These are phyloP conservation scores for Porites rus DNA, from an alignment of 92 coral and sea anemone species.

Conservation along the genomic window DNA sequence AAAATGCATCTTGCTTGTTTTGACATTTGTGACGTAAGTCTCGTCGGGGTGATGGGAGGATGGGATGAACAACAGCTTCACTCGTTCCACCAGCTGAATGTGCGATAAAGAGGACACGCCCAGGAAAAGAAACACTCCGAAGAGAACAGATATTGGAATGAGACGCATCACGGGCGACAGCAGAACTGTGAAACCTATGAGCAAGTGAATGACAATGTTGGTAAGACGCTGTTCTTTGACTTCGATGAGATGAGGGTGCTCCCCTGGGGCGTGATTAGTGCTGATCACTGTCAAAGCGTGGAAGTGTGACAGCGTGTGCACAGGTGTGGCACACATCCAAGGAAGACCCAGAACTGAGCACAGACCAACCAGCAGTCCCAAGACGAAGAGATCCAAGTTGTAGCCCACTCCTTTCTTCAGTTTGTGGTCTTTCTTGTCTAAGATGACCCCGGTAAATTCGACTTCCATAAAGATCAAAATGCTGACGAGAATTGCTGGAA, in stretches of 20 bases:
- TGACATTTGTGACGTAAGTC: slow-evolving; percentile 79
- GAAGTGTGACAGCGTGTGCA: slow-evolving; percentile 96
- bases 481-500: slow-evolving; percentile 97
- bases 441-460: slow-evolving; percentile 92
- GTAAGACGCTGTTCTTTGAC: slow-evolving; percentile 97
- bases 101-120: slow-evolving; percentile 95
- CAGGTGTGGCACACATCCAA: slow-evolving; percentile 99
- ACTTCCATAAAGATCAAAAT: slow-evolving; percentile 98
- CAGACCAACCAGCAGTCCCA: slow-evolving; percentile 89
- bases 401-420: slow-evolving; percentile 97
- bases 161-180: slow-evolving; percentile 87
- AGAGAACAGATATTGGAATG: slow-evolving; percentile 92
- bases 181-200: slow-evolving; percentile 88
- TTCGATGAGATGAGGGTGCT: slow-evolving; percentile 83
- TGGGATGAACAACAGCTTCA: slow-evolving; percentile 83
- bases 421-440: slow-evolving; percentile 97
- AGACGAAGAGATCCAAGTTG: slow-evolving; percentile 92
- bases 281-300: slow-evolving; percentile 90
- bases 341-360: slow-evolving; percentile 95
- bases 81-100: slow-evolving; percentile 88
- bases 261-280: slow-evolving; percentile 96
- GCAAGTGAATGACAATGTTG: slow-evolving; percentile 89
- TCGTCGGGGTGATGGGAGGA: slow-evolving; percentile 92
- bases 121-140: slow-evolving; percentile 94
- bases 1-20: slow-evolving; percentile 90